A percentile compares a stretch with the other conserved stretches of the same genome.
Conservation (phyloP, 2,888 invertebrate genomes). For the Nycteola revayana region DNA sequence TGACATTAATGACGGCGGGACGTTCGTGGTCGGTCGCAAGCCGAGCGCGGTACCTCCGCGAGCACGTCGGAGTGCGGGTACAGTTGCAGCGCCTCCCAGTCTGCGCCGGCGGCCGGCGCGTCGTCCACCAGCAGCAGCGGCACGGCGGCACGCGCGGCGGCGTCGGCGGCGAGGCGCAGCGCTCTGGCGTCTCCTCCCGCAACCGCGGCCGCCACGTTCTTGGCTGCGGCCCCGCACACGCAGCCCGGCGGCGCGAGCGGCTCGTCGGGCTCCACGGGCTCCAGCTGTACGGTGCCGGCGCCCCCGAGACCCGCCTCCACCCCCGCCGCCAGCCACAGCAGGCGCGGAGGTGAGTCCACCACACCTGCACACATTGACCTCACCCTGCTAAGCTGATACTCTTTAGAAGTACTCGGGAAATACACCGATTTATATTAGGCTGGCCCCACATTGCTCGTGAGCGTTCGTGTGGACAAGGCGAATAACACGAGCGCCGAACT, state of each 20-base stretch:
- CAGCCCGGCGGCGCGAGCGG: slow-evolving; percentile 35
- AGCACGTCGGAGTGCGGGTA: slow-evolving; percentile 50
- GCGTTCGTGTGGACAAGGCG: too few relatives aligned
- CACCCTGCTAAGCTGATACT: too few relatives aligned
- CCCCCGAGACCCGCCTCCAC: slow-evolving; percentile 33
- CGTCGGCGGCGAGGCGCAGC: slow-evolving; percentile 43
- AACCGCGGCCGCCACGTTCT: slow-evolving; percentile 27
- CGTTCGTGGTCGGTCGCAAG: too few relatives aligned
- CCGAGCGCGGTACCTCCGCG: slow-evolving; percentile 34
- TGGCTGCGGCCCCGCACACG: slow-evolving; percentile 26
- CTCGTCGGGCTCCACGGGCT: slow-evolving; percentile 32
- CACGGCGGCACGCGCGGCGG: slow-evolving; percentile 52
- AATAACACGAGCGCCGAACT: too few relatives aligned
- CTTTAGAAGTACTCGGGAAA: too few relatives aligned
- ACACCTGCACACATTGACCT: slow-evolving; percentile 31
- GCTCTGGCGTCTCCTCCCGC: slow-evolving; percentile 33
- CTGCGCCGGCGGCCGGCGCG: slow-evolving; percentile 32
- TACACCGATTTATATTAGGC: too few relatives aligned
- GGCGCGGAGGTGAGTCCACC: slow-evolving; percentile 42
- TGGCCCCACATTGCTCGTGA: too few relatives aligned
- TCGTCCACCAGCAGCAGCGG: slow-evolving; percentile 50
- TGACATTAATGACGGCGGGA: not conserved
- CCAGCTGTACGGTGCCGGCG: slow-evolving; percentile 7
- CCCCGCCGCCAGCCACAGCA: slow-evolving; percentile 40
- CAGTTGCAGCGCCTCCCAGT: slow-evolving; percentile 51